Evolutionary conservation across 2,888 invertebrate species (phyloP).

Genomic region (Bugulina stolonifera): DNA sequence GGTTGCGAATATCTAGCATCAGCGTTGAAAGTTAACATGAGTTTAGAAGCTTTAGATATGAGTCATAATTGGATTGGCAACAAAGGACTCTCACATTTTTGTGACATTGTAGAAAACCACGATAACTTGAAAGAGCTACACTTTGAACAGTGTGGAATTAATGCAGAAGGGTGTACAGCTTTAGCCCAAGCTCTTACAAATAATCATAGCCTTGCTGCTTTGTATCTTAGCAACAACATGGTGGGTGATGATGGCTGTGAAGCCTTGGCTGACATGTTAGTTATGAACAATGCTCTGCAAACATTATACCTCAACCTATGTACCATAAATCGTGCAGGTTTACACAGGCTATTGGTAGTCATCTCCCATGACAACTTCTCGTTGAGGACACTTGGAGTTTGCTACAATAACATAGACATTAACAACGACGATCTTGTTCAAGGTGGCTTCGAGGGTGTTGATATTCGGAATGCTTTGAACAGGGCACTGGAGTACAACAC

Average conservation of each 20-base stretch:
- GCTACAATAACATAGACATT: constrained; percentile 12
- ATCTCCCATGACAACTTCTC: constrained; percentile 22
- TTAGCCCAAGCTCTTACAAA: not conserved
- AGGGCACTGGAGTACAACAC: constrained; percentile 10
- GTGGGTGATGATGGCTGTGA: constrained; percentile 22
- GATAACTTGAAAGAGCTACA: constrained; percentile 14
- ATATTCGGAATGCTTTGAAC: constrained; percentile 13
- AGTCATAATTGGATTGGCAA: not conserved
- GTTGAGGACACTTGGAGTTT: not conserved
- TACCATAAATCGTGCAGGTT: not conserved
- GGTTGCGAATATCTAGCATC: not conserved
- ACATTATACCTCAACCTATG: constrained; percentile 11
- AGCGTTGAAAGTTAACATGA: not conserved
- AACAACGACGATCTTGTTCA: constrained; percentile 8
- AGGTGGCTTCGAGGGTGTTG: constrained; percentile 11
- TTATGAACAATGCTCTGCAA: constrained; percentile 1
- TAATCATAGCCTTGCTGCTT: constrained; percentile 13
- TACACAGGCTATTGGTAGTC: constrained; percentile 1
- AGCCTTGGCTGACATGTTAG: constrained; percentile 13
- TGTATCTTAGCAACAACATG: constrained; percentile 20
- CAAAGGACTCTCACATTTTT: not conserved
- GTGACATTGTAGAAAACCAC: not conserved
- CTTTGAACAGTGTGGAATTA: constrained; percentile 20
- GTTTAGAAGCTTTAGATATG: not conserved
- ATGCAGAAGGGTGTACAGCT: not conserved